A percentile compares a stretch with the other conserved stretches of the same genome.
phyloP scores from a whole-genome alignment of 2,113 vertebrate genomes.

The Halcyon malimbica region DNA sequence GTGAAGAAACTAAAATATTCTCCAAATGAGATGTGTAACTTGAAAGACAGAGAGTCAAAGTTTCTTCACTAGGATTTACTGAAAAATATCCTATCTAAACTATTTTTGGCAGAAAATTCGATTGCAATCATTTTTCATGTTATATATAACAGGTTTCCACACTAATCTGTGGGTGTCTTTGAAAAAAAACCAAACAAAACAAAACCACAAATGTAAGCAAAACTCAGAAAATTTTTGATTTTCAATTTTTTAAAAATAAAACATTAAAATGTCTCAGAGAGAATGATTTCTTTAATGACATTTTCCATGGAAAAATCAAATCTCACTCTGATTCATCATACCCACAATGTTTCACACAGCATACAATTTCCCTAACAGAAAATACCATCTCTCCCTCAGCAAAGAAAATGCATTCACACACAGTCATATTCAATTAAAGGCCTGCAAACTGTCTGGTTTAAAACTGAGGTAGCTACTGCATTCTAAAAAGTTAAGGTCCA shows the following conservation, averaged over 20 bases:
- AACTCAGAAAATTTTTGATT: not conserved
- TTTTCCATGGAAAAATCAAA: conserved; percentile 27
- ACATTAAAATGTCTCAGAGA: not conserved
- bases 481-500: not conserved
- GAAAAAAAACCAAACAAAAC: not conserved
- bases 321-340: conserved; percentile 2
- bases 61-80: not conserved
- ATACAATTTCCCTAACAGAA: conserved; percentile 21
- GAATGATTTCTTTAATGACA: not conserved
- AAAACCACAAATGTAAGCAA: not conserved
- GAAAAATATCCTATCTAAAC: not conserved
- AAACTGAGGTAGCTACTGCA: not conserved
- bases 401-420: not conserved
- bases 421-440: conserved; percentile 32
- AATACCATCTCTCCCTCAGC: not conserved
- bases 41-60: not conserved
- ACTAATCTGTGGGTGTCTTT: not conserved
- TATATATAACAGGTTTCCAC: not conserved
- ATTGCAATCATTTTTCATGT: not conserved
- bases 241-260: not conserved
- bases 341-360: not conserved
- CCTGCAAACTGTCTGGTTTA: not conserved
- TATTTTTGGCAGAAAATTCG: conserved; percentile 2
- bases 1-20: not conserved
- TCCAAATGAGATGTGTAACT: not conserved